These are phyloP conservation scores for Enteromius radiatus DNA, from an alignment of 2,797 vertebrate species.

Conservation along the genomic window DNA sequence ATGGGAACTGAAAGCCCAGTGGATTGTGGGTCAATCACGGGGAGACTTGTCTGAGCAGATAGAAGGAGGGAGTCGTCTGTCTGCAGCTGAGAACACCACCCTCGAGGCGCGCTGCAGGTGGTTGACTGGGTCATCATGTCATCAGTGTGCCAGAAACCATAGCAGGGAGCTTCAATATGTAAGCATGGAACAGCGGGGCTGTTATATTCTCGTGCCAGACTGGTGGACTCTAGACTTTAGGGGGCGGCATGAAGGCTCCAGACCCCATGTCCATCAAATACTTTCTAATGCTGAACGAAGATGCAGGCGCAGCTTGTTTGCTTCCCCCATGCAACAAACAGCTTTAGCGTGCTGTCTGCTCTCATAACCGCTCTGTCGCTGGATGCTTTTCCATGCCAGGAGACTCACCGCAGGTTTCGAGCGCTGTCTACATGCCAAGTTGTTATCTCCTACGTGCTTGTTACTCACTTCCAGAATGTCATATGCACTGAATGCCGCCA, in stretches of 20 bases:
- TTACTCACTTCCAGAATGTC: conserved; percentile 58
- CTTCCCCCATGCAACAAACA: conserved; percentile 45
- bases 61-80: conserved; percentile 49
- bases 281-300: conserved; percentile 54
- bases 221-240: conserved; percentile 41
- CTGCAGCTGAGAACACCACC: conserved; percentile 57
- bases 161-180: conserved; percentile 55
- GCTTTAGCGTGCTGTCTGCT: conserved; percentile 55
- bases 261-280: conserved; percentile 37
- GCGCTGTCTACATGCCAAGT: conserved; percentile 51
- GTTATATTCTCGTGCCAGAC: conserved; percentile 52
- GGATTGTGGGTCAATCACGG: conserved; percentile 66
- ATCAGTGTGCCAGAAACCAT: conserved; percentile 63
- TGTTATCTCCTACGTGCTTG: conserved; percentile 59
- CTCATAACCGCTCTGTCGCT: conserved; percentile 57
- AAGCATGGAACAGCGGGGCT: conserved; percentile 44
- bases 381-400: conserved; percentile 59
- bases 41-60: conserved; percentile 60
- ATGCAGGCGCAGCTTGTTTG: conserved; percentile 48
- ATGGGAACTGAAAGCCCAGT: conserved; percentile 65
- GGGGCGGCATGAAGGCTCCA: conserved; percentile 32
- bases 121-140: conserved; percentile 57
- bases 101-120: conserved; percentile 59
- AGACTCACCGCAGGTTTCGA: conserved; percentile 60
- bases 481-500: conserved; percentile 39